Base-by-base conservation (phyloP, 2,888 invertebrate genomes). In the Himalopsyche japonica region DNA sequence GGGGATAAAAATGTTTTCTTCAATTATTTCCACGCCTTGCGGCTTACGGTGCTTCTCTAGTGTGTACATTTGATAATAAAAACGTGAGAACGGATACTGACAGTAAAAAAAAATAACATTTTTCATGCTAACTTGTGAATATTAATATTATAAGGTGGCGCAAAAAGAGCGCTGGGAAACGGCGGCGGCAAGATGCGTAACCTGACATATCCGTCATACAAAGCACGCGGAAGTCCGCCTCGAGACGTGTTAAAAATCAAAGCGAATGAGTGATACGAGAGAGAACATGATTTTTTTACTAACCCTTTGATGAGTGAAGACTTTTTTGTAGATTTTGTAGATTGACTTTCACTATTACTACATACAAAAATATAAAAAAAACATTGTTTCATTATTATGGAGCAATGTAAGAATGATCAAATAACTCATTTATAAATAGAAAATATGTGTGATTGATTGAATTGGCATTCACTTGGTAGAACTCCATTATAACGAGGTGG, bases 41-140 rank as follows among this genome's bases (percentile, higher is more conserved):
- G 32, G 82, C 43, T n/a, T 43, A 70, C 43, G 79, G 70, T 32
- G 70, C 37, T 48, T 80, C 76, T 32, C 18, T n/a, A 18, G 47
- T 47, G 64, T 78, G 48, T 37, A 80, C 79, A 48, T 80, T 76
- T 37, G 43, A 83, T 70, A 83, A 43, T 70, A 80, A 48, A 70
- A 57, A 49, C 85, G 85, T 85, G 85, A 43, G 85, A 85, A 83
- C 83, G 82, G 83, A 85, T 81, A 57, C 81, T 43, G 82, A 82
- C 85, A 85, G 81, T 83, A 79, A 82, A 80, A 43, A 20, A 49
- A 82, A n/a, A n/a, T n/a, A n/a, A 76, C 80, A 76, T 64, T 57
- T 80, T 37, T 83, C 83, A 57, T 57, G 57, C 57, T 57, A 57
- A 57, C 20, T 5, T 57, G 24, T 57, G 57, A 57, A 57, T 57